Evolutionary conservation across 1,140 invertebrate species (phyloP).

Genomic region (Gryon sp.): DNA sequence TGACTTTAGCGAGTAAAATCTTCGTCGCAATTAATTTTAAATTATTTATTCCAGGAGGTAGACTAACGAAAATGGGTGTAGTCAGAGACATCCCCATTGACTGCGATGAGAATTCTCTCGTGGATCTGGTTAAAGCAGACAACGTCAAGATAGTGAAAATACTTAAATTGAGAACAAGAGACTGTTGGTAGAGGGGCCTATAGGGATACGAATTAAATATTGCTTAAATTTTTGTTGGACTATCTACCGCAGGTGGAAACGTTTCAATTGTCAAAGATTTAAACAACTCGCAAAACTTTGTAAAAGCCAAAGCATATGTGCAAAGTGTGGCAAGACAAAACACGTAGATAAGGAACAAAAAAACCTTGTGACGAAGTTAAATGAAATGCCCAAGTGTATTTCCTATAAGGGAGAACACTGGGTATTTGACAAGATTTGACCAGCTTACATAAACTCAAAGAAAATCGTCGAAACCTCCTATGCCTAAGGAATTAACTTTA

Average conservation of each 20-base stretch:
- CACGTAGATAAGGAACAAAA: not conserved
- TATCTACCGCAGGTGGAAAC: not conserved
- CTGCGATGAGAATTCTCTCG: not conserved
- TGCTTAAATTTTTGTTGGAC: not conserved
- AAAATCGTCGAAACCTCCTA: too few relatives aligned
- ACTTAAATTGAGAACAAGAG: not conserved
- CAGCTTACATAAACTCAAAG: too few relatives aligned
- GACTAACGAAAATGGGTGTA: not conserved
- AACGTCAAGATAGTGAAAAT: not conserved
- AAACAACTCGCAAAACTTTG: not conserved
- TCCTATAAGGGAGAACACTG: not conserved
- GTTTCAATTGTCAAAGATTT: not conserved
- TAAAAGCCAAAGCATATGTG: not conserved
- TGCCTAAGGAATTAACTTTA: too few relatives aligned
- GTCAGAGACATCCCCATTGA: not conserved
- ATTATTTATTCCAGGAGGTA: not conserved
- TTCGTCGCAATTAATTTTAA: slow-evolving; percentile 13
- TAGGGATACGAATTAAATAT: not conserved
- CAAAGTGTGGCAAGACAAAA: not conserved
- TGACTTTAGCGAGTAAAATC: not conserved
- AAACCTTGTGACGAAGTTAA: not conserved
- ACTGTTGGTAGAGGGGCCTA: not conserved
- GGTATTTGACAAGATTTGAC: too few relatives aligned
- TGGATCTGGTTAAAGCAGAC: not conserved
- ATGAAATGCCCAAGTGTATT: not conserved